Conservation (phyloP, 2,113 vertebrate genomes). For the Plectropomus leopardus region DNA sequence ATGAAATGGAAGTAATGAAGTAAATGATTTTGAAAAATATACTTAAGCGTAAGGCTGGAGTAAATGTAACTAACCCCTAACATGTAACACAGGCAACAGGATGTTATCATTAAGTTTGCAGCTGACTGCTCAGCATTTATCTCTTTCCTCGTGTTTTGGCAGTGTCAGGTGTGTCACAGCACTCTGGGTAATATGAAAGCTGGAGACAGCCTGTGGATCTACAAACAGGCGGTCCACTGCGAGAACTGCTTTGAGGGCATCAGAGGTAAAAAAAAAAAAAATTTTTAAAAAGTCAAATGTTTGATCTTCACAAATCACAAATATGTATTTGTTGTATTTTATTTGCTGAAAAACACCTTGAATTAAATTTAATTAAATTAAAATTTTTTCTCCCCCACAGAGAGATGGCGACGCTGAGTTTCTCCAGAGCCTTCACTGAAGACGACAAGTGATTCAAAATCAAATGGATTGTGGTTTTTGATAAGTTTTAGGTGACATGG, state of each 20-base stretch:
- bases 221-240: slow-evolving; percentile 91
- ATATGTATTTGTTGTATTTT: too few species aligned
- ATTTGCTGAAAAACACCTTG: not conserved
- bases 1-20: too few species aligned
- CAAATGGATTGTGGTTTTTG: slow-evolving; percentile 6
- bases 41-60: not conserved
- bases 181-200: slow-evolving; percentile 91
- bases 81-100: not conserved
- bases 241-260: slow-evolving; percentile 91
- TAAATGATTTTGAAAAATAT: not conserved
- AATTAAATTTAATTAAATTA: too few species aligned
- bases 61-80: not conserved
- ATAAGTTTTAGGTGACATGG: slow-evolving; percentile 39
- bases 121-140: too few species aligned
- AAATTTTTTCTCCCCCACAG: slow-evolving; percentile 61
- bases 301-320: too few species aligned
- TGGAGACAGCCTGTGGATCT: slow-evolving; percentile 96
- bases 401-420: slow-evolving; percentile 81
- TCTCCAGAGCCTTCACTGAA: not conserved
- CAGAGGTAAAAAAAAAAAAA: slow-evolving; percentile 87
- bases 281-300: too few species aligned
- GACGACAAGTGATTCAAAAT: slow-evolving; percentile 1
- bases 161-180: slow-evolving; percentile 93
- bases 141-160: slow-evolving; percentile 29
- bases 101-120: too few species aligned